Base-by-base conservation (phyloP, 92 coral and sea anemone genomes). In the Phenganax marumi region DNA sequence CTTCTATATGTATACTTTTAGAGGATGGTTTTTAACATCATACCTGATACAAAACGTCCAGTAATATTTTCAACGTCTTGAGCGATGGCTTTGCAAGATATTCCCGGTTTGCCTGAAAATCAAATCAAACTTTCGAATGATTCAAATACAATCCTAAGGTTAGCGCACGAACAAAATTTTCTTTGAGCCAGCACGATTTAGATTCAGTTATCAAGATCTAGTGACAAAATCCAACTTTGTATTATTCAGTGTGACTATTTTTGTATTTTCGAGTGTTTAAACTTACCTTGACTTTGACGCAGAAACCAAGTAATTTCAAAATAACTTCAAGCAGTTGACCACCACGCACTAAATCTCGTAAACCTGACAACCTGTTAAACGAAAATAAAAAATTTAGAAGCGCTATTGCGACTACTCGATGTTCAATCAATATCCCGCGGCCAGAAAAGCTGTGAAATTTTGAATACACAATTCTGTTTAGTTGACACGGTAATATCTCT, bases 41-140 rank as follows among this genome's bases (percentile, higher is more conserved):
- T 68, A 91, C 97, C 93, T 95, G 97, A 74, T 95, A 90, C 18
- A 95, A 91, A 10, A 97, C 91, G 60, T 97, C 98, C 25, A 95
- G 91, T 12, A 95, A 89, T 33, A 92, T 92, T 54, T 95, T 95
- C 85, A 95, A 92, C 0, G 97, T 89, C 64, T 92, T 95, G 22
- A 95, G 88, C 14, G 93, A 92, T 6, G 98, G 98, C 55, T 87
- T 88, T 48, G 97, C 93, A 26, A 92, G 88, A 80, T 95, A 91
- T 23, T 92, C 93, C 33, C 97, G 92, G 75, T 92, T 95, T 52
- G 91, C 98, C 98, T 95, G 76, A 18, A 60, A 63, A 58, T 57
- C 46, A 54, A 81, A 23, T 80, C 55, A 0, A n/a, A 63, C 13
- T 48, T 12, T 10, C 24, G 3, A 50, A 17, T 69, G 18, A 14